phyloP scores from a whole-genome alignment of 2,888 invertebrate species.

The Anodontia alba region DNA sequence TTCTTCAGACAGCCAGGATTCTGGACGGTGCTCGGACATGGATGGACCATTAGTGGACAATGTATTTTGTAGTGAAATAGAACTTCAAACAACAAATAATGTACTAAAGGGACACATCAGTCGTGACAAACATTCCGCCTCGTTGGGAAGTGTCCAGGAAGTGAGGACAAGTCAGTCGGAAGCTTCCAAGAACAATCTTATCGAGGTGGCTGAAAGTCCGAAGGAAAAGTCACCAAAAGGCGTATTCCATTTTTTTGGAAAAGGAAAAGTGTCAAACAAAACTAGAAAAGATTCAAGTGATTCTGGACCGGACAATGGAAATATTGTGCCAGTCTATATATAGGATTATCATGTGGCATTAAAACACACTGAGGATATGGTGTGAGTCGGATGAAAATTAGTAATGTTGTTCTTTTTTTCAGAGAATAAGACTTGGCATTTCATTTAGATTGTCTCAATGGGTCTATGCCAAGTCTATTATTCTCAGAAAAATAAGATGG shows the following conservation, averaged over 20 bases:
- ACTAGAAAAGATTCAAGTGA: neutral
- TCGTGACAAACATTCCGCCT: slow-evolving; percentile 46
- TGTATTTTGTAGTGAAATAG: neutral
- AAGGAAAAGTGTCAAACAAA: slow-evolving; percentile 1
- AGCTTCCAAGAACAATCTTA: neutral
- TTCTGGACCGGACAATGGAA: neutral
- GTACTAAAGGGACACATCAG: neutral
- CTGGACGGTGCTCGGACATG: slow-evolving; percentile 74
- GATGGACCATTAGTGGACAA: slow-evolving; percentile 44
- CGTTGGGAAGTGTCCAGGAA: neutral
- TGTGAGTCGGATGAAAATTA: too few species aligned
- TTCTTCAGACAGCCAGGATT: slow-evolving; percentile 72
- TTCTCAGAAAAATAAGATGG: too few species aligned
- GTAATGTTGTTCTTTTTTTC: too few species aligned
- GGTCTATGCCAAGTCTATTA: too few species aligned
- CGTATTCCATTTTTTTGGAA: neutral
- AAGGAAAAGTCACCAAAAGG: neutral
- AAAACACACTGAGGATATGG: neutral
- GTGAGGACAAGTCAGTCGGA: neutral
- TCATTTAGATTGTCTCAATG: too few species aligned
- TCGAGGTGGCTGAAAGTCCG: neutral
- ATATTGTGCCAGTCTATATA: neutral
- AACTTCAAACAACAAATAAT: neutral
- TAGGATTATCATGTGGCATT: neutral
- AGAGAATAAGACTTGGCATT: too few species aligned